Conservation (phyloP, 2,797 vertebrate genomes). For the Onychomys arenicola region DNA sequence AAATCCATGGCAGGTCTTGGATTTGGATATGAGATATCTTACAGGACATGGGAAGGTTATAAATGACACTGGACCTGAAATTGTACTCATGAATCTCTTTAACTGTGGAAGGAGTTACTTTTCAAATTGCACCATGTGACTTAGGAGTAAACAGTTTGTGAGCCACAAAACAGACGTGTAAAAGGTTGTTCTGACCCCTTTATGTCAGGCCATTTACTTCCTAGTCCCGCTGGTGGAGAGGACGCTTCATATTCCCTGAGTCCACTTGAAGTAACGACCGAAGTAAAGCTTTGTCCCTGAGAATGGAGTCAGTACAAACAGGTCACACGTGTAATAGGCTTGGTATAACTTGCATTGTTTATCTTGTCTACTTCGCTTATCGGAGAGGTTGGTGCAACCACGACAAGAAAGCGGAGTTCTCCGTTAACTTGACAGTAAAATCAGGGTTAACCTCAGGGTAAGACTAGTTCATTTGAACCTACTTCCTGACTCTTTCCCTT, state of each 20-base stretch:
- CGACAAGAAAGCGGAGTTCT: not conserved
- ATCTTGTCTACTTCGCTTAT: no score
- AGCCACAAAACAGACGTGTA: not conserved
- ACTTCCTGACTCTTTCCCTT: not conserved
- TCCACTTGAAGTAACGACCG: not conserved
- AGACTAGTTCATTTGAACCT: not conserved
- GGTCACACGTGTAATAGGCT: rapidly evolving
- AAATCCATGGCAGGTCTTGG: not conserved
- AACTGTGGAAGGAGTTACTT: not conserved
- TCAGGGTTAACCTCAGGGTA: not conserved
- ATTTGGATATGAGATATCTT: not conserved
- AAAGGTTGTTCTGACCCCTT: not conserved
- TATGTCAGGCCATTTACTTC: rapidly evolving
- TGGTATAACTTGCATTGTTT: not conserved
- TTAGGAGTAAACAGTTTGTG: not conserved
- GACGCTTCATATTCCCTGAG: not conserved
- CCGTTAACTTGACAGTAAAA: not conserved
- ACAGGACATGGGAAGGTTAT: no score
- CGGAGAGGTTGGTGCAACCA: not conserved
- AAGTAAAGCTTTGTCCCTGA: not conserved
- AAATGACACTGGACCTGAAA: no score
- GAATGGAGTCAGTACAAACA: not conserved
- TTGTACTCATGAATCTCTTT: not conserved
- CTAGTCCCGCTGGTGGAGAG: not conserved
- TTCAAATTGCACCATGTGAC: not conserved